Conservation (phyloP, 2,888 invertebrate species). For the Arctia plantaginis region DNA sequence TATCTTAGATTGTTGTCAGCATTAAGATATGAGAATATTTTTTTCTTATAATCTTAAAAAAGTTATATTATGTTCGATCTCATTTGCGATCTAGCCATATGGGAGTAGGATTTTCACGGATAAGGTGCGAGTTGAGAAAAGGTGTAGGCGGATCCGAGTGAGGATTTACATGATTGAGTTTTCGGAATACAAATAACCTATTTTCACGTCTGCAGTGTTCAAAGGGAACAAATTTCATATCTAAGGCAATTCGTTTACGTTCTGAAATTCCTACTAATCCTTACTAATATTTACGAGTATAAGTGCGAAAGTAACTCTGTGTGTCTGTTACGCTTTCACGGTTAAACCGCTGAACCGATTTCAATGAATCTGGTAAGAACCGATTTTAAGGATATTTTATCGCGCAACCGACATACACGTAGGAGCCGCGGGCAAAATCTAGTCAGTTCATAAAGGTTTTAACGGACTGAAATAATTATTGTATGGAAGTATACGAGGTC, state of each 20-base stretch:
- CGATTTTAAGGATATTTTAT: too few relatives aligned
- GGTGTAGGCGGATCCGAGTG: not conserved
- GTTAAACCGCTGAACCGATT: too few relatives aligned
- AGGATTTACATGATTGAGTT: slow-evolving; percentile 13
- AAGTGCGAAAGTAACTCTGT: too few relatives aligned
- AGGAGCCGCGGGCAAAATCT: too few relatives aligned
- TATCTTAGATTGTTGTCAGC: not conserved
- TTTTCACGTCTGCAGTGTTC: slow-evolving; percentile 1
- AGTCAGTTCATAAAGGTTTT: too few relatives aligned
- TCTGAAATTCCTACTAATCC: not conserved
- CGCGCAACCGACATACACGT: too few relatives aligned
- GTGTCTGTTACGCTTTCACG: not conserved
- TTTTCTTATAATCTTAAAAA: not conserved
- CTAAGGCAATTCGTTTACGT: not conserved
- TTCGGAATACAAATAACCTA: slow-evolving; percentile 21
- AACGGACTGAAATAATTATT: too few relatives aligned
- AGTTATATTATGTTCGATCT: slow-evolving; percentile 10
- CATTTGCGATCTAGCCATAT: slow-evolving; percentile 8
- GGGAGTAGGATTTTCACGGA: slow-evolving; percentile 4
- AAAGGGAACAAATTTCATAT: slow-evolving; percentile 10
- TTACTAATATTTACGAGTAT: too few relatives aligned
- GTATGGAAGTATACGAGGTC: too few relatives aligned
- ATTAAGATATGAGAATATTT: not conserved
- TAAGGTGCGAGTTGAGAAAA: slow-evolving; percentile 13
- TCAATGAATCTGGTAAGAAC: too few relatives aligned